phyloP scores from a whole-genome alignment of 2,888 invertebrate genomes.

The Noctua janthina region DNA sequence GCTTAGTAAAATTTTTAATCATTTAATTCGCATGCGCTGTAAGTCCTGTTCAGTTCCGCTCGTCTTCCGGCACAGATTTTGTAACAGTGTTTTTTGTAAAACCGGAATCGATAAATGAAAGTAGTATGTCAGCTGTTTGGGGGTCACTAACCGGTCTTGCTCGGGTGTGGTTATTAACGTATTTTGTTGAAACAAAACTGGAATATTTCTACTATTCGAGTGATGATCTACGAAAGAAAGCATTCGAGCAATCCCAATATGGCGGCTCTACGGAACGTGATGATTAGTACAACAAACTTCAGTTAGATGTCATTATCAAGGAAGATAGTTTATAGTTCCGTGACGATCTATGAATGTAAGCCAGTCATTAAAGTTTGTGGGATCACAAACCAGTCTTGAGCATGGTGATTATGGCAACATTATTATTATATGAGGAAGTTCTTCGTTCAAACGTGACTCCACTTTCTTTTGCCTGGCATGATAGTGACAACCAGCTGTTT shows the following conservation, averaged over 20 bases:
- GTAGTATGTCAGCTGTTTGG: constrained; percentile 60
- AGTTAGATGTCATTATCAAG: constrained; percentile 39
- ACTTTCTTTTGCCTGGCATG: constrained; percentile 50
- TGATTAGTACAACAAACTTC: constrained; percentile 15
- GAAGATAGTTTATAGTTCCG: constrained; percentile 27
- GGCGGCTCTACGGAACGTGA: constrained; percentile 21
- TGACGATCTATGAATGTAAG: constrained; percentile 37
- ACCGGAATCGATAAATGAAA: constrained; percentile 61
- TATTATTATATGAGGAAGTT: constrained; percentile 44
- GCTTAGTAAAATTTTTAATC: constrained; percentile 4
- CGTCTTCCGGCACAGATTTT: constrained; percentile 46
- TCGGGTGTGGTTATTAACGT: constrained; percentile 29
- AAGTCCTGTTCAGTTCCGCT: constrained; percentile 26
- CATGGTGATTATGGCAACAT: constrained; percentile 44
- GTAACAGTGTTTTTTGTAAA: constrained; percentile 34
- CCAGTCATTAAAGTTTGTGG: constrained; percentile 39
- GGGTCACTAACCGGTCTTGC: constrained; percentile 55
- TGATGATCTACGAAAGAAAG: constrained; percentile 30
- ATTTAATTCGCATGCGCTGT: constrained; percentile 20
- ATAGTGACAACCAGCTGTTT: constrained; percentile 41
- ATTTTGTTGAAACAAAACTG: constrained; percentile 37
- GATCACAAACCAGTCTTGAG: constrained; percentile 26
- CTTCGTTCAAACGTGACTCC: constrained; percentile 53
- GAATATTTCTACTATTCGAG: constrained; percentile 23
- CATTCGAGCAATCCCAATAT: constrained; percentile 16